phyloP scores from a whole-genome alignment of 2,113 vertebrate species.

The Coracopsis vasa region DNA sequence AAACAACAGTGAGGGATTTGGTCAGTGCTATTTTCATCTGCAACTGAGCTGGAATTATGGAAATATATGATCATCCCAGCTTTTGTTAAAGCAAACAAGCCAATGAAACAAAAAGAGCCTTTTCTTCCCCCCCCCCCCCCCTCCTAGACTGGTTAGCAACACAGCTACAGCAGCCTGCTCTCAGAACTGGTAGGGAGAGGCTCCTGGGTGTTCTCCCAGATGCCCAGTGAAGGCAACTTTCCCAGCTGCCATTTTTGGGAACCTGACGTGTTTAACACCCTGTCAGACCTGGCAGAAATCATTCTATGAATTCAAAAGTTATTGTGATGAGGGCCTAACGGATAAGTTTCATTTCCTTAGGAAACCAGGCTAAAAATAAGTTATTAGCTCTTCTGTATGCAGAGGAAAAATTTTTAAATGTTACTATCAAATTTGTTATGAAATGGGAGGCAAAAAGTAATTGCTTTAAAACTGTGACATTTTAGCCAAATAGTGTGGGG shows the following conservation, averaged over 20 bases:
- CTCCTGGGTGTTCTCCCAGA: background rate
- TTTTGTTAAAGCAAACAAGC: background rate
- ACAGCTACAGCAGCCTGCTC: background rate
- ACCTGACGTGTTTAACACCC: background rate
- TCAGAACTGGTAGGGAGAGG: background rate
- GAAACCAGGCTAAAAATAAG: constrained; percentile 60
- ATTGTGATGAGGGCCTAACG: constrained; percentile 38
- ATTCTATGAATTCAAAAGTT: constrained; percentile 30
- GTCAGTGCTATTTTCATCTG: background rate
- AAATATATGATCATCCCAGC: background rate
- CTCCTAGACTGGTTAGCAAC: fast-evolving
- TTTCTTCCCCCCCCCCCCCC: fast-evolving
- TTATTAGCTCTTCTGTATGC: background rate
- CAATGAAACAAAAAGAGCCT: background rate
- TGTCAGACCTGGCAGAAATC: constrained; percentile 42
- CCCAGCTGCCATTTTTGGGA: background rate
- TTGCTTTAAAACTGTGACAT: background rate
- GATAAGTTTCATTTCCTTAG: constrained; percentile 68
- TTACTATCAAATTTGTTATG: background rate
- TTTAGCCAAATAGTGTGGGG: background rate
- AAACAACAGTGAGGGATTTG: background rate
- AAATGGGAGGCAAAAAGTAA: background rate
- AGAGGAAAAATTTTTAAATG: background rate
- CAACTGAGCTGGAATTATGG: background rate
- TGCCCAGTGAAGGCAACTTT: background rate